These are phyloP conservation scores for Pseudolaguvia tuberculata DNA, from an alignment of 2,113 vertebrate species.

Conservation along the genomic window DNA sequence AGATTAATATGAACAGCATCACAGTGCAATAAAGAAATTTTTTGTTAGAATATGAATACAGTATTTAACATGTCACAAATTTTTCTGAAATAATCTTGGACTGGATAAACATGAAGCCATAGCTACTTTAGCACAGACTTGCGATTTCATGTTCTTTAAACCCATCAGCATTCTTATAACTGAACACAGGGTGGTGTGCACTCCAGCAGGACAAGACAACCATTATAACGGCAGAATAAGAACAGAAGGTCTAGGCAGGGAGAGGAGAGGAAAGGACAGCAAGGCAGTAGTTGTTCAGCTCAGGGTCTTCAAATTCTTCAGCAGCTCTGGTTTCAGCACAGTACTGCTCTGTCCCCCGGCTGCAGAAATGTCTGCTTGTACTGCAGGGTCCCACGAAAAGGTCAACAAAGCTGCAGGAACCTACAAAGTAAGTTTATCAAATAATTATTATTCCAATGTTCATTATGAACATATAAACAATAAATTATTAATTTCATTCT, in stretches of 20 bases:
- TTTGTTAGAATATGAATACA: not conserved
- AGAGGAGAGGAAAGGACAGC: not conserved
- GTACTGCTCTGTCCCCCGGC: constrained; percentile 59
- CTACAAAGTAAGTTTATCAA: constrained; percentile 56
- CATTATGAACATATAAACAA: not conserved
- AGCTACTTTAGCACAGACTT: not conserved
- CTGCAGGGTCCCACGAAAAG: constrained; percentile 76
- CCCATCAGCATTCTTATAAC: constrained; percentile 8
- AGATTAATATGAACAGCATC: constrained; percentile 2
- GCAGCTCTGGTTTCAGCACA: constrained; percentile 73
- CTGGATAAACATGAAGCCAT: not conserved
- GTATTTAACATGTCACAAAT: not conserved
- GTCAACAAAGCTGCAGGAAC: constrained; percentile 86
- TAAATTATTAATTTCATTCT: not conserved
- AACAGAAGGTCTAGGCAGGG: not conserved
- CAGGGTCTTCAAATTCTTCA: constrained; percentile 68
- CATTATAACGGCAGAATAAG: not conserved
- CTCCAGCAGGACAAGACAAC: constrained; percentile 23
- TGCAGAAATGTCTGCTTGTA: constrained; percentile 79
- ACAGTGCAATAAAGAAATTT: constrained; percentile 22
- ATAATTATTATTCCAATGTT: not conserved
- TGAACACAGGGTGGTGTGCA: not conserved
- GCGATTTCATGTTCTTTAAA: not conserved
- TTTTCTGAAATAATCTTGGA: not conserved
- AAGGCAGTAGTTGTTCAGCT: constrained; percentile 65